Evolutionary conservation across 2,888 invertebrate species (phyloP), one percentile per base, ranked within the genome.

Genomic region (Ptychoptera contaminata): DNA sequence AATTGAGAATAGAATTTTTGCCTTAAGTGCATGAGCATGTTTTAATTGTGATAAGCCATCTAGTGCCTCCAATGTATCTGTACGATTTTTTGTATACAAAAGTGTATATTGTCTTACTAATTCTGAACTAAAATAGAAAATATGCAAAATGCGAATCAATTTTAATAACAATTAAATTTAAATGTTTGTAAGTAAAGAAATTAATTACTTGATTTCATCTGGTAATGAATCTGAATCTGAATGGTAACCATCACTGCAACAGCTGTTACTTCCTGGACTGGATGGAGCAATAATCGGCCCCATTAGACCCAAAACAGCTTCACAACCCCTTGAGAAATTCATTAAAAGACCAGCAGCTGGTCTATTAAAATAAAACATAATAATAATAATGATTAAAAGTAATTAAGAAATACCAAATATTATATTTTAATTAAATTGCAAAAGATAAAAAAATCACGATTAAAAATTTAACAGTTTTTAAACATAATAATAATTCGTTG

Each of bases 1-100:
- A 47, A 93, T 87, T 47, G 93, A 94, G 69, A 94, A 94, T 51
- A 96, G 76, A 52, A 96, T 87, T 73, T 94, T 96, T 56, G 83
- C 80, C 69, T 96, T 94, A 51, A 96, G 74, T 58, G 90, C 88
- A 47, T 85, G 82, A 11, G 86, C 84, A 52, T 86, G 82, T 45
- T 77, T 73, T 46, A 96, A 73, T 50, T 85, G 83, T 9, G 81
- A 78, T 47, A 94, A 69, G 30, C 77, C 74, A 54, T 88, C 82
- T 48, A 96, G 69, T 9, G 91, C 85, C 54, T 92, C 88, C 54
- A 93, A 67, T 1, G 87, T 82, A 55, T 90, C 84, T 46, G 85
- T 79, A 46, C 92, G 75, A 31, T 83, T 84, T 54, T 84, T 81
- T 42, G 82, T 76, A 69, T 93, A 94, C 47, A 94, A 75, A 49